Percentiles rank a stretch among this genome's conserved stretches.
Conservation (phyloP, 2,797 vertebrate genomes). For the Oreonectes daqikongensis region DNA sequence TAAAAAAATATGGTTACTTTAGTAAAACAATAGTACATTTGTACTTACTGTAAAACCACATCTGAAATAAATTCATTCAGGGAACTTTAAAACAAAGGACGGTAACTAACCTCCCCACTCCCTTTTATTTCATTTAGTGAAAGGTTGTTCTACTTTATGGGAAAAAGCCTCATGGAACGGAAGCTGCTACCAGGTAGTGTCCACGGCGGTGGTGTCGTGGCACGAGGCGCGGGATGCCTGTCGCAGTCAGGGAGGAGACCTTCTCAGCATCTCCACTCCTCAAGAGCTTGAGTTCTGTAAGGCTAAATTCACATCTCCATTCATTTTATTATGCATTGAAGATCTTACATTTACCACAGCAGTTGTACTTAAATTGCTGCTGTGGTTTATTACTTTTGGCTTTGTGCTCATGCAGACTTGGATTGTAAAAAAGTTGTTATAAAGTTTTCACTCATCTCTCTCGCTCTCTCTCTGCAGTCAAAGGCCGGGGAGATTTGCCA, state of each 20-base stretch:
- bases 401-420: not conserved
- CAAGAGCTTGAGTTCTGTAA: conserved; percentile 77
- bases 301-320: conserved; percentile 28
- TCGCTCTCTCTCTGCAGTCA: conserved; percentile 23
- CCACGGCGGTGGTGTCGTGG: conserved; percentile 83
- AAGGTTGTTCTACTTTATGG: conserved; percentile 83
- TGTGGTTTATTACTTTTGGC: no score
- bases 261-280: conserved; percentile 81
- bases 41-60: not conserved
- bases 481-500: conserved; percentile 66
- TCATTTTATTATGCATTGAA: not conserved
- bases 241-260: conserved; percentile 88
- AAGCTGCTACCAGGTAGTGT: conserved; percentile 90
- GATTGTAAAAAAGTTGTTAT: not conserved
- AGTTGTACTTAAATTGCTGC: not conserved
- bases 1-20: not conserved
- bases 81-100: not conserved
- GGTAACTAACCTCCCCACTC: not conserved
- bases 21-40: not conserved
- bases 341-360: not conserved
- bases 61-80: not conserved
- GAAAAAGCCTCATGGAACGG: conserved; percentile 65
- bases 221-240: conserved; percentile 89
- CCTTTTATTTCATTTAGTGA: conserved; percentile 72
- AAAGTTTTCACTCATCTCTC: not conserved